Evolutionary conservation across 1,140 invertebrate genomes (phyloP), one percentile per base, ranked within the genome.

Genomic region (Coptotermes formosanus): DNA sequence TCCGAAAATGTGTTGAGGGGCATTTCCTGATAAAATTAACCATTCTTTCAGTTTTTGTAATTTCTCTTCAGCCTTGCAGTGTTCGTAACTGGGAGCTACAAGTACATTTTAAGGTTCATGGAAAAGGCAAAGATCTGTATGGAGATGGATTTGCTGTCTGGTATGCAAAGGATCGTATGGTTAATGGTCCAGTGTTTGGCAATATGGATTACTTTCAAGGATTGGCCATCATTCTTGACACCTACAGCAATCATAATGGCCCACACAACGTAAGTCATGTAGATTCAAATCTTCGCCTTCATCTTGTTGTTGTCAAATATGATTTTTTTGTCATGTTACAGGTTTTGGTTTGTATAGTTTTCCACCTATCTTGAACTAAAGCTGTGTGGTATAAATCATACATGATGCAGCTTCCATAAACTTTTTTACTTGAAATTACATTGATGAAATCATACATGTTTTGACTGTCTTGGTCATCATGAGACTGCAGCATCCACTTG

Each of bases 231-330:
- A 97, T 99, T 90, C 90, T 99, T 85, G 99, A 99, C 90, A 99
- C 99, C 0, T 99, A 99, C 90, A 99, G 97, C 90, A 99, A 99
- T 91, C 98, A 99, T 89, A 99, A 99, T 93, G 98, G 98, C n/a
- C 96, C 97, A 83, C 97, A 99, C 90, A 98, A 97, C 93, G 97
- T 98, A 94, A 93, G 86, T 86, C 19, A 11, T 12, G 59, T 84
- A 55, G n/a, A 14, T 14, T 84, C 55, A 59, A 19, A 7, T 59
- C 1, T 59, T 59, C 8, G 14, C 55, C 55, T 59, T 23, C 55
- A 59, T 59, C 55, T 59, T 59, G 38, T 38, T 38, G 38, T 38
- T 38, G 38, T 38, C 2, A 4, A 38, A 38, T 38, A 38, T 38
- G 38, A 38, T 2, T 38, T 2, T 38, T 38, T 38, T 38, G 38